Evolutionary conservation across 2,888 invertebrate genomes (phyloP).

Genomic region (Drosophila rubida): DNA sequence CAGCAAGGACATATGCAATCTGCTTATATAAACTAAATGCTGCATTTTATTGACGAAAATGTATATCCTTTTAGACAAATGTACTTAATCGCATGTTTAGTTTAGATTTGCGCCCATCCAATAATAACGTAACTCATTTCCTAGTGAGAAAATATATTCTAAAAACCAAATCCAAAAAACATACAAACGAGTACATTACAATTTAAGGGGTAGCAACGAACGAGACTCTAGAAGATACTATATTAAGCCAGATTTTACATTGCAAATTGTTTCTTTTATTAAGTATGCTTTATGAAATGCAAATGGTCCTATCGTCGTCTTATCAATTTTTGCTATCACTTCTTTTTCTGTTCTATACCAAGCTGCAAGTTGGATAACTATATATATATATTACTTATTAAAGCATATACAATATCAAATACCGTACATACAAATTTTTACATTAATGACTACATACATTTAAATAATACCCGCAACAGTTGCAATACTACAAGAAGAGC

Average conservation of each 20-base stretch:
- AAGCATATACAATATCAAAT: conserved; percentile 36
- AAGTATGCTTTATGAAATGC: conserved; percentile 29
- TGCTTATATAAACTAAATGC: conserved; percentile 44
- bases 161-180: conserved; percentile 19
- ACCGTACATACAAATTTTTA: conserved; percentile 60
- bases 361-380: conserved; percentile 48
- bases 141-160: conserved; percentile 40
- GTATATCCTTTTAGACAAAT: conserved; percentile 28
- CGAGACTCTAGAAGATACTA: conserved; percentile 25
- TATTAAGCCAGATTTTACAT: conserved; percentile 45
- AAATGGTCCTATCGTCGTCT: conserved; percentile 24
- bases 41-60: conserved; percentile 36
- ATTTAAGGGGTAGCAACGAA: conserved; percentile 25
- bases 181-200: conserved; percentile 6
- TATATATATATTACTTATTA: conserved; percentile 40
- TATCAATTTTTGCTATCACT: conserved; percentile 8
- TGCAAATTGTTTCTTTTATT: conserved; percentile 30
- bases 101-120: conserved; percentile 23
- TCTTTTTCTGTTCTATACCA: conserved; percentile 44
- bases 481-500: conserved; percentile 48
- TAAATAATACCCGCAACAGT: conserved; percentile 56
- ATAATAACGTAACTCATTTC: conserved; percentile 8
- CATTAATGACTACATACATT: conserved; percentile 77
- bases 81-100: conserved; percentile 54
- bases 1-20: conserved; percentile 8